Conservation (phyloP, 2,797 vertebrate genomes). For the Crypturellus tataupa region DNA sequence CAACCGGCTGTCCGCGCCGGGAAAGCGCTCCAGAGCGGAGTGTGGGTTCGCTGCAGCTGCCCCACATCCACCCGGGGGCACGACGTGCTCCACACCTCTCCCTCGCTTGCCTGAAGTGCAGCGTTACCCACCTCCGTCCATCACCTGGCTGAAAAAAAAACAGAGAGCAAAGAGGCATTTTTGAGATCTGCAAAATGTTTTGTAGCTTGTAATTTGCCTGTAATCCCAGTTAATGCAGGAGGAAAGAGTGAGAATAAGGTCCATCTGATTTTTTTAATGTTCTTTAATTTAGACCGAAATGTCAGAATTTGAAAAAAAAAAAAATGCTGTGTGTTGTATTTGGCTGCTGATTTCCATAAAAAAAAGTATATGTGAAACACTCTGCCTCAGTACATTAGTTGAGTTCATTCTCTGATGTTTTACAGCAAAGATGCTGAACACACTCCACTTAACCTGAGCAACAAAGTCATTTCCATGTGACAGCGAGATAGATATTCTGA, state of each 20-base stretch:
- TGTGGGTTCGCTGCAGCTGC: constrained; percentile 14
- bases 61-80: background rate
- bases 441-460: background rate
- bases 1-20: background rate
- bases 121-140: constrained; percentile 41
- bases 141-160: background rate
- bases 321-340: background rate
- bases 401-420: background rate
- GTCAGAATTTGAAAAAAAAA: background rate
- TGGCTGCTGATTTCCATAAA: background rate
- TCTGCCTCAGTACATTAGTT: background rate
- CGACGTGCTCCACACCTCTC: constrained; percentile 61
- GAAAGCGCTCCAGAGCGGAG: background rate
- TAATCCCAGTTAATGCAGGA: background rate
- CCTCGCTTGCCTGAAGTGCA: constrained; percentile 22
- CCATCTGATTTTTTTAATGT: constrained; percentile 26
- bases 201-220: constrained; percentile 13
- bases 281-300: background rate
- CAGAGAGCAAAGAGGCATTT: constrained; percentile 21
- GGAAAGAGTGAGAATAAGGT: constrained; percentile 25
- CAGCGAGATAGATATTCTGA: constrained; percentile 4
- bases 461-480: constrained; percentile 31
- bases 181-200: constrained; percentile 39
- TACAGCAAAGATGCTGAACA: background rate
- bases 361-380: background rate